Conservation (phyloP, 2,888 invertebrate species). For the Frankliniella fusca region DNA sequence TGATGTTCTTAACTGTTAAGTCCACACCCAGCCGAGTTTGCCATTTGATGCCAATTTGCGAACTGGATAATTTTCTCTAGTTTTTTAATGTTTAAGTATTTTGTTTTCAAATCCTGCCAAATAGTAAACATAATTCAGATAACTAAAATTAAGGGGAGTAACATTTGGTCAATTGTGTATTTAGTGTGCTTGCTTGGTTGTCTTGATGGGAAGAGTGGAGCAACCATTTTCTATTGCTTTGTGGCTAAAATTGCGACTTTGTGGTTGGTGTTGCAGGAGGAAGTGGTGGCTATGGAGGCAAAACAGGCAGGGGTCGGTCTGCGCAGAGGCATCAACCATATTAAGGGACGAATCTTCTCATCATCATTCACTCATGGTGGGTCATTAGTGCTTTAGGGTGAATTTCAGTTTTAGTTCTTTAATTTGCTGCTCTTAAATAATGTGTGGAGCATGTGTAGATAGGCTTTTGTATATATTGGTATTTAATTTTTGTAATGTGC, state of each 20-base stretch:
- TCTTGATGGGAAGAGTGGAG: neutral
- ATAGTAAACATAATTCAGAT: too few relatives aligned
- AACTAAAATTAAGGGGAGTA: too few relatives aligned
- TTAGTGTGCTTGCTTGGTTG: neutral
- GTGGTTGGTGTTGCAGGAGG: slow-evolving; percentile 25
- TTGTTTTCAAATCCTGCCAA: too few relatives aligned
- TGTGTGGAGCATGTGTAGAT: neutral
- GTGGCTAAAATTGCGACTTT: slow-evolving; percentile 22
- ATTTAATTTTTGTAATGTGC: neutral
- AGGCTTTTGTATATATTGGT: neutral
- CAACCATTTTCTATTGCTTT: neutral
- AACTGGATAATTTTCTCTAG: too few relatives aligned
- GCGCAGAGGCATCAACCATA: slow-evolving; percentile 81
- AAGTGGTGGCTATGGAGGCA: slow-evolving; percentile 25
- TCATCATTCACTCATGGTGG: slow-evolving; percentile 25
- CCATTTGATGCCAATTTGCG: too few relatives aligned
- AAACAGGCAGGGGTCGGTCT: slow-evolving; percentile 32
- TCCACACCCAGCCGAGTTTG: too few relatives aligned
- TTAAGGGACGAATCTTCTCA: slow-evolving; percentile 49
- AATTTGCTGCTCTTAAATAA: neutral
- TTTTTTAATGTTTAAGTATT: too few relatives aligned
- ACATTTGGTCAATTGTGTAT: neutral
- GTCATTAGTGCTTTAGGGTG: neutral
- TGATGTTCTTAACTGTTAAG: too few relatives aligned
- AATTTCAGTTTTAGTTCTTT: neutral